These are phyloP conservation scores for Hemithea aestivaria DNA, from an alignment of 2,888 invertebrate species.

Conservation along the genomic window DNA sequence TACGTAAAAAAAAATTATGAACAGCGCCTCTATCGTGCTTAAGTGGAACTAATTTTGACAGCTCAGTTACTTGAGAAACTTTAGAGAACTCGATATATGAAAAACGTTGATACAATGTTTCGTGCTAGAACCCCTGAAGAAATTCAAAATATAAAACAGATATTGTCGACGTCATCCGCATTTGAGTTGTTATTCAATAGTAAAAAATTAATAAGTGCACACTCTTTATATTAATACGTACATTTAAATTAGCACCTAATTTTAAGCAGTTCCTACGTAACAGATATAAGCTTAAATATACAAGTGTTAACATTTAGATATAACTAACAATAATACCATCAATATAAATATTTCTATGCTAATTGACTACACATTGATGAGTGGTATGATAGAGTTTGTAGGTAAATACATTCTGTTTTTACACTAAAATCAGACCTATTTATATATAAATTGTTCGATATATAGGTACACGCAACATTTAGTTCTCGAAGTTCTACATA, in stretches of 20 bases:
- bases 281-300: constrained; percentile 53
- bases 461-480: too few relatives aligned
- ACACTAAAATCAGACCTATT: too few relatives aligned
- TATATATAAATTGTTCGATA: too few relatives aligned
- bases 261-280: constrained; percentile 65
- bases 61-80: too few relatives aligned
- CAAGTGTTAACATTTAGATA: constrained; percentile 55
- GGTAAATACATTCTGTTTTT: background rate
- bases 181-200: constrained; percentile 44
- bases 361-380: constrained; percentile 42
- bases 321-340: constrained; percentile 43
- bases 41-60: too few relatives aligned
- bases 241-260: constrained; percentile 69
- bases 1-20: too few relatives aligned
- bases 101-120: too few relatives aligned
- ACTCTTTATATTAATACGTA: constrained; percentile 57
- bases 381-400: background rate
- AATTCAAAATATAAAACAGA: constrained; percentile 47
- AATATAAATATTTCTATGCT: constrained; percentile 28
- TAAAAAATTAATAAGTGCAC: constrained; percentile 63
- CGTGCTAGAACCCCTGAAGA: constrained; percentile 6
- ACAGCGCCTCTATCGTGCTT: too few relatives aligned
- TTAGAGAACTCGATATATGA: too few relatives aligned
- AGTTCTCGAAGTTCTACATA: constrained; percentile 21
- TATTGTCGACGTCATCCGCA: constrained; percentile 74